Percentiles rank a stretch among this genome's conserved stretches.
phyloP scores from a whole-genome alignment of 2,888 invertebrate species.

The Luperina testacea region DNA sequence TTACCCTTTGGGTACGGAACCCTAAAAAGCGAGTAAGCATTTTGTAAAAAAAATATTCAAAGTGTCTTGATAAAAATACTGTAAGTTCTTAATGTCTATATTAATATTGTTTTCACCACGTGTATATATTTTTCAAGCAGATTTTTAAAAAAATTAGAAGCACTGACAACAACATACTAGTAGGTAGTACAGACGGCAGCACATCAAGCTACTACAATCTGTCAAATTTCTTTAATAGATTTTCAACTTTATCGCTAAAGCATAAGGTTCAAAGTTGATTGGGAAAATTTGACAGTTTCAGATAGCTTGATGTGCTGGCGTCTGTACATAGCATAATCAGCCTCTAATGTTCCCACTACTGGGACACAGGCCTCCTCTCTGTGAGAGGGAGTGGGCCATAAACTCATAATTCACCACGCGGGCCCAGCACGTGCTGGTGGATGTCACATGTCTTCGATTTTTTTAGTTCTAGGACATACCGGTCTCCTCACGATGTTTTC shows the following conservation, averaged over 20 bases:
- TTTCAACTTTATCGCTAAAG: too few relatives aligned
- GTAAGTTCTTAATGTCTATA: background rate
- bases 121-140: background rate
- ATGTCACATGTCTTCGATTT: background rate
- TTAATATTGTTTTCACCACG: constrained; percentile 3
- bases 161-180: background rate
- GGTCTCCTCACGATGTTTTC: background rate
- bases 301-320: too few relatives aligned
- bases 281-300: too few relatives aligned
- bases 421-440: background rate
- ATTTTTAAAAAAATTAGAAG: background rate
- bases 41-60: background rate
- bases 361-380: background rate
- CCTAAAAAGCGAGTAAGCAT: background rate
- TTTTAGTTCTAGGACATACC: background rate
- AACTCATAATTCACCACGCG: background rate
- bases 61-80: background rate
- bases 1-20: too few relatives aligned
- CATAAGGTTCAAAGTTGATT: too few relatives aligned
- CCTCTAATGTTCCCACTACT: background rate
- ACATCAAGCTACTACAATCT: too few relatives aligned
- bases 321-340: too few relatives aligned
- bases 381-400: background rate
- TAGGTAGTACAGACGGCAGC: background rate
- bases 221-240: too few relatives aligned